phyloP scores from a whole-genome alignment of 2,888 invertebrate species.

The Hololepta plana region DNA sequence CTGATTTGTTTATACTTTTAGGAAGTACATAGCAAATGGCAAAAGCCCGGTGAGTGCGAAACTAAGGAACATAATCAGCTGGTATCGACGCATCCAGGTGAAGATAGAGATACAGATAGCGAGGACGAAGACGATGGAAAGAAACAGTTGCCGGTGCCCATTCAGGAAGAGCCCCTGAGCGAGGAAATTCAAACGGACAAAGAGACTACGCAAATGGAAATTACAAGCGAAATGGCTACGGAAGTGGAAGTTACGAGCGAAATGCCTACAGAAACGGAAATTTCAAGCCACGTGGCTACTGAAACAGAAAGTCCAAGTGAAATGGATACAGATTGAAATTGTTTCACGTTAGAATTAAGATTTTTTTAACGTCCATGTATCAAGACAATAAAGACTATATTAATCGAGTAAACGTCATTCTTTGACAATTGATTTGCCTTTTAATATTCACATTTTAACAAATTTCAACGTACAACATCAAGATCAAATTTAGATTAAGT shows the following conservation, averaged over 20 bases:
- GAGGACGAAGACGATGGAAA: constrained; percentile 35
- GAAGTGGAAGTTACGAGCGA: constrained; percentile 6
- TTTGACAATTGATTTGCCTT: too few relatives aligned
- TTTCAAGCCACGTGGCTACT: constrained; percentile 5
- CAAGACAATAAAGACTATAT: too few relatives aligned
- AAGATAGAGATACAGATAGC: constrained; percentile 40
- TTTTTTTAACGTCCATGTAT: neutral
- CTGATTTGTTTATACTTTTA: constrained; percentile 14
- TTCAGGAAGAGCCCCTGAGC: constrained; percentile 24
- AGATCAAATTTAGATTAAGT: too few relatives aligned
- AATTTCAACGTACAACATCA: too few relatives aligned
- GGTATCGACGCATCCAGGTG: constrained; percentile 49
- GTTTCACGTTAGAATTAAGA: neutral
- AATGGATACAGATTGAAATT: neutral
- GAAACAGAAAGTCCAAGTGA: neutral
- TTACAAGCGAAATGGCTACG: constrained; percentile 5
- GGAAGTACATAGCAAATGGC: constrained; percentile 34
- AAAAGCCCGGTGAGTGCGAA: constrained; percentile 40
- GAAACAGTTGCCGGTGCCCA: constrained; percentile 21
- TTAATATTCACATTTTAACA: too few relatives aligned
- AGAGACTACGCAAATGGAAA: constrained; percentile 5
- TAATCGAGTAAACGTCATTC: too few relatives aligned
- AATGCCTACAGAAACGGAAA: constrained; percentile 4
- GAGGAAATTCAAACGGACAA: constrained; percentile 8
- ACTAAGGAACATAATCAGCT: constrained; percentile 34